phyloP scores from a whole-genome alignment of 2,797 vertebrate species.

The Ispidina lecontei region DNA sequence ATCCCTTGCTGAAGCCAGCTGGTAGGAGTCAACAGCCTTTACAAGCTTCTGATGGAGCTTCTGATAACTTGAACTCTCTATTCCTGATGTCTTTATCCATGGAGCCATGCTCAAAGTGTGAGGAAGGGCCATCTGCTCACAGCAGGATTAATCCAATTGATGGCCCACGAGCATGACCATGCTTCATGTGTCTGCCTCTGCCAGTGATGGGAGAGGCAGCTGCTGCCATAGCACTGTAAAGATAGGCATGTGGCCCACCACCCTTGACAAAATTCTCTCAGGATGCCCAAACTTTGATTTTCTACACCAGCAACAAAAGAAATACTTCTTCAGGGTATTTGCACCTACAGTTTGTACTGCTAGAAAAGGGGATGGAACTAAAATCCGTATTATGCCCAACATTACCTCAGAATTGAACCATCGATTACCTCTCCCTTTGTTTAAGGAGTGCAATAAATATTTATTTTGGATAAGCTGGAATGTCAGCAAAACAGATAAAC shows the following conservation, averaged over 20 bases:
- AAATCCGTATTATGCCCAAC: background rate
- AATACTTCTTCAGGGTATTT: conserved; percentile 1
- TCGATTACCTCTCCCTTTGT: conserved; percentile 20
- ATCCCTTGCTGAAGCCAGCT: background rate
- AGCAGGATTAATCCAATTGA: background rate
- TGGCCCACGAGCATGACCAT: background rate
- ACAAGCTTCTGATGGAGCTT: background rate
- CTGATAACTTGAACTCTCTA: background rate
- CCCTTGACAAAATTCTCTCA: background rate
- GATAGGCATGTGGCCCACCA: background rate
- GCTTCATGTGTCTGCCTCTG: background rate
- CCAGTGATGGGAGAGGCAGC: background rate
- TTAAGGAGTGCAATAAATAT: conserved; percentile 29
- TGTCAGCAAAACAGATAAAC: conserved; percentile 25
- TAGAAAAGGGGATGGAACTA: background rate
- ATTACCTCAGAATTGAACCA: background rate
- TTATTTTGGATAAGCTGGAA: background rate
- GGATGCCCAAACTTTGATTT: background rate
- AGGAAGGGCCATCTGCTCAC: conserved; percentile 48
- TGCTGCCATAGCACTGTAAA: background rate
- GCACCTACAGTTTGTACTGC: background rate
- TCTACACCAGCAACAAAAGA: background rate
- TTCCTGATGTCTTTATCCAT: conserved; percentile 38
- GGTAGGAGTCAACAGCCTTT: background rate
- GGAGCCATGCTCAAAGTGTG: background rate